Conservation (phyloP, 1,140 invertebrate genomes). For the Cataglyphis hispanica region DNA sequence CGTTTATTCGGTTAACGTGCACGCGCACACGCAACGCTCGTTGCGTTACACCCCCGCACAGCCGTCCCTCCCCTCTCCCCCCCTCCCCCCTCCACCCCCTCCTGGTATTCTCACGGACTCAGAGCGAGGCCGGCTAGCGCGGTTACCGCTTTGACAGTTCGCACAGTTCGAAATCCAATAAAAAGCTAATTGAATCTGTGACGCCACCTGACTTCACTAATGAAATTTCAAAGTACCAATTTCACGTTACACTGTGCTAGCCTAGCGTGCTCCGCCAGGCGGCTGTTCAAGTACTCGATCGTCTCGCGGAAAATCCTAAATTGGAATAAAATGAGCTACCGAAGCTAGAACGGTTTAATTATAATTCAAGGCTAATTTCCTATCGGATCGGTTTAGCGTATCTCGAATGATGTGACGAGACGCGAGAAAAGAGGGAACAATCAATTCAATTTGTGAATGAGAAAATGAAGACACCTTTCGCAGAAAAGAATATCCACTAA, state of each 20-base stretch:
- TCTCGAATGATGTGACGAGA: neutral
- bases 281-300: slow-evolving; percentile 66
- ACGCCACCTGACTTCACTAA: slow-evolving; percentile 86
- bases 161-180: slow-evolving; percentile 86
- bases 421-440: neutral
- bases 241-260: slow-evolving; percentile 83
- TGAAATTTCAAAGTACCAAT: slow-evolving; percentile 87
- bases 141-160: slow-evolving; percentile 85
- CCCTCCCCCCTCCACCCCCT: too few species aligned
- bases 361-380: slow-evolving; percentile 59
- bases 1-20: slow-evolving; percentile 24
- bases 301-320: slow-evolving; percentile 73
- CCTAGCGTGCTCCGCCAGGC: slow-evolving; percentile 66
- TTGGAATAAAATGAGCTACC: slow-evolving; percentile 78
- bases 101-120: slow-evolving; percentile 2
- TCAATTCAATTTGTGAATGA: slow-evolving; percentile 5
- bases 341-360: slow-evolving; percentile 63
- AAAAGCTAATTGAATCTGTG: slow-evolving; percentile 87
- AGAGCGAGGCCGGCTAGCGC: slow-evolving; percentile 52
- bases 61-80: too few species aligned
- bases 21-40: slow-evolving; percentile 33
- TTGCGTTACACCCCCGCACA: slow-evolving; percentile 9
- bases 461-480: neutral
- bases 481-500: neutral
- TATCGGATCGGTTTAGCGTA: neutral